phyloP scores from a whole-genome alignment of 2,888 invertebrate species.

The Mesochorus sp. region DNA sequence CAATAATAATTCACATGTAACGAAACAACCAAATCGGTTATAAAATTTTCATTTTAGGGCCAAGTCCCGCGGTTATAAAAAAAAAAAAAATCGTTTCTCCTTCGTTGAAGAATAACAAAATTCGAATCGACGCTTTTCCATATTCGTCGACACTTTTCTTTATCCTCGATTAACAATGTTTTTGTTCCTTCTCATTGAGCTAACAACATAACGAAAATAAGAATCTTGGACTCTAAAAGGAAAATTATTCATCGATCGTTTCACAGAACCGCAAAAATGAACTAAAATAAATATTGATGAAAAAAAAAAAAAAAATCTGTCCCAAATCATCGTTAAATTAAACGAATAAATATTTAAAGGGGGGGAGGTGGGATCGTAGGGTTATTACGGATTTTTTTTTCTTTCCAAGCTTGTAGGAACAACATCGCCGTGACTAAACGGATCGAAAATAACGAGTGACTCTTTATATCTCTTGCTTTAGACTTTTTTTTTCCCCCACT shows the following conservation, averaged over 20 bases:
- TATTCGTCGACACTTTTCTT: neutral
- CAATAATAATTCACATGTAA: neutral
- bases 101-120: slow-evolving; percentile 3
- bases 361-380: neutral
- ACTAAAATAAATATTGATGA: neutral
- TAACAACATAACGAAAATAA: neutral
- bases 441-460: slow-evolving; percentile 9
- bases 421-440: slow-evolving; percentile 21
- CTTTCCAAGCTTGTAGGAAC: slow-evolving; percentile 28
- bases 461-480: neutral
- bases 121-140: neutral
- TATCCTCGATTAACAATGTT: slow-evolving; percentile 15
- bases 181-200: neutral
- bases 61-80: neutral
- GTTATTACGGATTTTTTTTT: slow-evolving; percentile 4
- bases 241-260: neutral
- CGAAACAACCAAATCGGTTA: neutral
- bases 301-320: neutral
- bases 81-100: neutral
- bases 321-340: slow-evolving; percentile 39
- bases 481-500: neutral
- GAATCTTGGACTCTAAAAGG: neutral
- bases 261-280: neutral
- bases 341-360: slow-evolving; percentile 50
- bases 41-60: too few species aligned